A percentile compares a stretch with the other conserved stretches of the same genome.
phyloP scores from a whole-genome alignment of 2,888 invertebrate genomes.

The Amiota communis region DNA sequence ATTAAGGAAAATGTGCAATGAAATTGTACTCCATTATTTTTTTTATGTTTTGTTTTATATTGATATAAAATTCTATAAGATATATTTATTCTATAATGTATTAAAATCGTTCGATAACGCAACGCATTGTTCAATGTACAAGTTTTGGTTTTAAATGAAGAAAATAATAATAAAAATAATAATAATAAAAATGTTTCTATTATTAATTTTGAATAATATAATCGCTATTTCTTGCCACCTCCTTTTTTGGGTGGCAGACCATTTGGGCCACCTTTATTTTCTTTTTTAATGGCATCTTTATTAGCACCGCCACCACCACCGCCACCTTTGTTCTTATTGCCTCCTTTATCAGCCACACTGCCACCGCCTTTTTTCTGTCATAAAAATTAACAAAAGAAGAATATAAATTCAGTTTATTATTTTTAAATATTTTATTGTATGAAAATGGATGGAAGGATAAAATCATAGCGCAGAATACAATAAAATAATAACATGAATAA shows the following conservation, averaged over 20 bases:
- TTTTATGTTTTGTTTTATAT: too few relatives aligned
- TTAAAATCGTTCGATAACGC: background rate
- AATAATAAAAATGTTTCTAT: background rate
- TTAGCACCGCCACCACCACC: conserved; percentile 37
- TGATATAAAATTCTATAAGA: background rate
- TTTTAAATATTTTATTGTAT: background rate
- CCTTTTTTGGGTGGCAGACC: conserved; percentile 62
- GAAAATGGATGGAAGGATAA: too few relatives aligned
- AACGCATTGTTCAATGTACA: background rate
- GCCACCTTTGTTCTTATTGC: conserved; percentile 57
- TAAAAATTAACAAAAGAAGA: conserved; percentile 29
- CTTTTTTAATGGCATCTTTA: conserved; percentile 63
- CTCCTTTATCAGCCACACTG: conserved; percentile 44
- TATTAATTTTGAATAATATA: conserved; percentile 26
- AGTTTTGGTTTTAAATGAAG: background rate
- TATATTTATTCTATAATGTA: background rate
- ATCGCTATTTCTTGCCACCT: conserved; percentile 68
- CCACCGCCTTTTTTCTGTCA: conserved; percentile 65
- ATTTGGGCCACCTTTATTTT: conserved; percentile 61
- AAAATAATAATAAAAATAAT: background rate
- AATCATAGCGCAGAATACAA: too few relatives aligned
- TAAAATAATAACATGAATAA: too few relatives aligned
- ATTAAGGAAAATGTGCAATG: too few relatives aligned
- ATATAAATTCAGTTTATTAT: conserved; percentile 23
- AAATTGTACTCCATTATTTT: too few relatives aligned